These are phyloP conservation scores for Hormaphis cornu DNA, from an alignment of 1,140 invertebrate genomes.

Conservation along the genomic window DNA sequence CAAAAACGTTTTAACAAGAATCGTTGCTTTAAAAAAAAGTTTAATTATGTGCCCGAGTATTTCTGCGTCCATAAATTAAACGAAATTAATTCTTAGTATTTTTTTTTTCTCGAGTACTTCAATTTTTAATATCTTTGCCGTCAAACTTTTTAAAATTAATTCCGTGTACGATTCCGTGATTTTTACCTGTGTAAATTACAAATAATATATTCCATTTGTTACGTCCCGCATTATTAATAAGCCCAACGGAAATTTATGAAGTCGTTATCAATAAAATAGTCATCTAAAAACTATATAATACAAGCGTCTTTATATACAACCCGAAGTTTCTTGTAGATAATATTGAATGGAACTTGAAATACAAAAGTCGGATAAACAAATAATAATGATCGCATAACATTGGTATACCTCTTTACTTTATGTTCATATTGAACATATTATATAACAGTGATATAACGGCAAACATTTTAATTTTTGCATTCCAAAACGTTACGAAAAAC, in stretches of 20 bases:
- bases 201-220: conserved; percentile 4
- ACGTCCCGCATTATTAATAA: neutral
- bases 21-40: too few relatives aligned
- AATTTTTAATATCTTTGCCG: neutral
- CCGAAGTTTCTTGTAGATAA: neutral
- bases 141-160: neutral
- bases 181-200: conserved; percentile 1
- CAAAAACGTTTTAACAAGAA: too few relatives aligned
- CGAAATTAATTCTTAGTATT: too few relatives aligned
- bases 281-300: neutral
- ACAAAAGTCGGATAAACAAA: neutral
- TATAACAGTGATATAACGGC: too few relatives aligned
- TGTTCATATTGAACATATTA: too few relatives aligned
- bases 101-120: too few relatives aligned
- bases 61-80: too few relatives aligned
- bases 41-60: too few relatives aligned
- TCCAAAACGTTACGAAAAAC: too few relatives aligned
- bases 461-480: too few relatives aligned
- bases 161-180: neutral
- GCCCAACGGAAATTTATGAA: neutral
- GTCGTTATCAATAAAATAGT: too few relatives aligned
- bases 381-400: neutral
- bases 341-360: neutral
- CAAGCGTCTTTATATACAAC: neutral
- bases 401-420: too few relatives aligned